Conservation (phyloP, 2,797 vertebrate species). For the Euphonia xanthogaster region DNA sequence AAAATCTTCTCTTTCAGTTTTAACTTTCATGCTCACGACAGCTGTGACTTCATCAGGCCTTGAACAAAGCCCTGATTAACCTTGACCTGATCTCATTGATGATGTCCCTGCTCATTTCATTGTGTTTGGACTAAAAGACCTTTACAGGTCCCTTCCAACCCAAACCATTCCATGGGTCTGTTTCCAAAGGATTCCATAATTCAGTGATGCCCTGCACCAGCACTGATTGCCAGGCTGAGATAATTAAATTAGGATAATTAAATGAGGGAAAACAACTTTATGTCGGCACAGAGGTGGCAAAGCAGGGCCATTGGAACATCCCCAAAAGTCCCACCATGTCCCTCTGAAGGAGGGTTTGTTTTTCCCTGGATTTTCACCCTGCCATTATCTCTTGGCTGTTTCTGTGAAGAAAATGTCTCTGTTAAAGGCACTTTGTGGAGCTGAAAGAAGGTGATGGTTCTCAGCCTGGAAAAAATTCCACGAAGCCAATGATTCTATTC, state of each 20-base stretch:
- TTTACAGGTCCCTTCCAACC: neutral
- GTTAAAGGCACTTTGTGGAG: neutral
- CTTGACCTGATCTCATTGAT: no score
- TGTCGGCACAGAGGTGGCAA: neutral
- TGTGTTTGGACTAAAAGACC: neutral
- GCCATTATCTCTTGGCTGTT: neutral
- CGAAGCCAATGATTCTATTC: neutral
- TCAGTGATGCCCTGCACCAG: neutral
- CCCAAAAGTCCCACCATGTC: neutral
- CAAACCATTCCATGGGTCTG: fast-evolving
- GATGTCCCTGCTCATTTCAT: neutral
- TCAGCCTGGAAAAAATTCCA: neutral
- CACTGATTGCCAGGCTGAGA: neutral
- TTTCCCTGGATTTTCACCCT: neutral
- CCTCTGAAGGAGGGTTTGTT: neutral
- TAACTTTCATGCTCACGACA: fast-evolving
- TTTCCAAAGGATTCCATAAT: neutral
- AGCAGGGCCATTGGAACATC: neutral
- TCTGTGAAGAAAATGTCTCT: neutral
- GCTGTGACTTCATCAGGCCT: neutral
- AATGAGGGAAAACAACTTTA: neutral
- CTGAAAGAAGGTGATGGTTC: neutral
- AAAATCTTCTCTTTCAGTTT: neutral
- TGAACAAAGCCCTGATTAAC: neutral
- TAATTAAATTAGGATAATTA: neutral